A percentile compares a stretch with the other conserved stretches of the same genome.
These are phyloP conservation scores for Sardinella longiceps DNA, from an alignment of 2,797 vertebrate species.

Conservation along the genomic window DNA sequence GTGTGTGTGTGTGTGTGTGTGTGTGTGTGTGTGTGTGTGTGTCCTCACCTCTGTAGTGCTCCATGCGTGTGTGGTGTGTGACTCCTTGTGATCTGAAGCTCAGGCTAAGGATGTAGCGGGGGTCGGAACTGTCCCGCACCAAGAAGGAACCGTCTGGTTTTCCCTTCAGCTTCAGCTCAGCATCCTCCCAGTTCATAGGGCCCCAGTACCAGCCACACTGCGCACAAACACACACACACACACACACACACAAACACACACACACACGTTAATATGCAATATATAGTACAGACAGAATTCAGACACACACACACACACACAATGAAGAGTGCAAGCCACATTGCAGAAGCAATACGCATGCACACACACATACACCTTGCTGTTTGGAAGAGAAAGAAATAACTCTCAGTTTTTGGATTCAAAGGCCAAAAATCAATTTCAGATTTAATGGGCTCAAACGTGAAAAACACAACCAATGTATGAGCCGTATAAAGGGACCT, in stretches of 20 bases:
- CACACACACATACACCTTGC: too few species aligned
- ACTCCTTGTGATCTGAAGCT: constrained; percentile 96
- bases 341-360: background rate
- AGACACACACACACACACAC: background rate
- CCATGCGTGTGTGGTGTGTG: constrained; percentile 35
- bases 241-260: constrained; percentile 10
- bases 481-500: too few species aligned
- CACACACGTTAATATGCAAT: background rate
- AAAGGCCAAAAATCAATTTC: too few species aligned
- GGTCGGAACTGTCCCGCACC: constrained; percentile 95
- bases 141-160: constrained; percentile 94
- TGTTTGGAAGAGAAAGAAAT: too few species aligned
- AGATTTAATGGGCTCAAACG: too few species aligned
- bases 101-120: constrained; percentile 95
- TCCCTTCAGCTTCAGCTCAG: constrained; percentile 95
- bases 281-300: background rate
- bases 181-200: constrained; percentile 98
- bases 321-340: too few species aligned
- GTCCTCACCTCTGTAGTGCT: constrained; percentile 34
- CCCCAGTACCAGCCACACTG: constrained; percentile 92
- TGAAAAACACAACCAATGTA: too few species aligned
- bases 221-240: background rate
- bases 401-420: too few species aligned
- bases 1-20: constrained; percentile 20
- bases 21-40: constrained; percentile 32